Evolutionary conservation across 2,797 vertebrate species (phyloP).

Genomic region (Notoglanidium macrostoma): DNA sequence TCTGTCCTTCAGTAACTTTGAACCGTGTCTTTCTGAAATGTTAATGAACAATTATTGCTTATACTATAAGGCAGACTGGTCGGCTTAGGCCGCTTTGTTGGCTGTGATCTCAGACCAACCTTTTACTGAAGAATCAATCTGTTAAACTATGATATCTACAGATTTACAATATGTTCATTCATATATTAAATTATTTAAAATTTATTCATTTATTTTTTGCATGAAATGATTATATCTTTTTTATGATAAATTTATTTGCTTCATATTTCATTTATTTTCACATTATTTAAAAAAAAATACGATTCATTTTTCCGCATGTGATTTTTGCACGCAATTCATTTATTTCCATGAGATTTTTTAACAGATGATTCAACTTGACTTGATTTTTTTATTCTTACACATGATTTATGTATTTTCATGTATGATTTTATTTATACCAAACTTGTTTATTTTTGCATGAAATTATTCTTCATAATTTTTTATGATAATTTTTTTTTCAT

Average conservation of each 20-base stretch:
- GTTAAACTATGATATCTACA: not conserved
- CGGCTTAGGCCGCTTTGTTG: not conserved
- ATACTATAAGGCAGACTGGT: not conserved
- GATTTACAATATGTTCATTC: not conserved
- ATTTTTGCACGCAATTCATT: no score
- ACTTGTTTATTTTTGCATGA: not conserved
- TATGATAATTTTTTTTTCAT: not conserved
- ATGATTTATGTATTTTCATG: not conserved
- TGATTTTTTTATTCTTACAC: not conserved
- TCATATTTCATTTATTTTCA: no score
- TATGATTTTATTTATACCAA: not conserved
- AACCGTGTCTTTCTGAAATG: constrained; percentile 36
- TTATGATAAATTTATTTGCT: no score
- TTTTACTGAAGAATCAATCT: constrained; percentile 1
- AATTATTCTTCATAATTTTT: not conserved
- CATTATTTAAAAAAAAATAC: no score
- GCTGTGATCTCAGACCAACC: not conserved
- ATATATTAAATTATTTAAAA: not conserved
- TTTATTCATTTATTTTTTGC: no score
- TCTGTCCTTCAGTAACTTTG: constrained; percentile 18
- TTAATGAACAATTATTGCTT: constrained; percentile 28
- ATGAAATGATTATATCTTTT: no score
- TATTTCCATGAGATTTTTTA: not conserved
- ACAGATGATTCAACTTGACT: not conserved
- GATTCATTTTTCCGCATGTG: no score